Percentiles rank a stretch among this genome's conserved stretches.
Evolutionary conservation across 2,797 vertebrate genomes (phyloP).

Genomic region (Danio tinwini): DNA sequence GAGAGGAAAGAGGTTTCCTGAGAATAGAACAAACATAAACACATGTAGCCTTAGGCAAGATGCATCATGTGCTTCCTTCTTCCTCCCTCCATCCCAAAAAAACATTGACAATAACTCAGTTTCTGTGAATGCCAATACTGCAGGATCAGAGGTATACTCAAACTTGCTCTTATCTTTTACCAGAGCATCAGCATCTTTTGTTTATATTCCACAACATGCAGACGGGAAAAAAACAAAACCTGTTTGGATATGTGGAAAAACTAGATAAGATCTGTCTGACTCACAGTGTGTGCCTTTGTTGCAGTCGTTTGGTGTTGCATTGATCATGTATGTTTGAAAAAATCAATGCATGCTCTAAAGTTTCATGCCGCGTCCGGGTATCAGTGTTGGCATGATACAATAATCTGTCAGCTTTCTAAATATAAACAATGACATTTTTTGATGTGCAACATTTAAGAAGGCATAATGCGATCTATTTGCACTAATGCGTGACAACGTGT

Average conservation of each 20-base stretch:
- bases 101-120: not conserved
- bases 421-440: constrained; percentile 24
- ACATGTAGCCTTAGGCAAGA: constrained; percentile 62
- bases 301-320: not conserved
- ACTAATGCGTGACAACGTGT: not conserved
- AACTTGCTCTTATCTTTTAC: constrained; percentile 39
- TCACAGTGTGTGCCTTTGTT: not conserved
- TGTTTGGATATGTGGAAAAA: constrained; percentile 49
- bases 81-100: not conserved
- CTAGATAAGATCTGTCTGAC: constrained; percentile 14
- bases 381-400: constrained; percentile 18
- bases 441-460: not conserved
- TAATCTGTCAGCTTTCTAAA: not conserved
- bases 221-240: constrained; percentile 14
- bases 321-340: not conserved
- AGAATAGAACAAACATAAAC: constrained; percentile 47
- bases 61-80: constrained; percentile 37
- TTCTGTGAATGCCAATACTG: constrained; percentile 48
- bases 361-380: not conserved
- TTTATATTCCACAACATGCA: constrained; percentile 43
- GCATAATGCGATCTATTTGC: not conserved
- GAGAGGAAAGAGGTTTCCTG: constrained; percentile 27
- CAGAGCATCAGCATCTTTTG: constrained; percentile 30
- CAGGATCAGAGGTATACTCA: constrained; percentile 15
- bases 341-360: not conserved